Conservation (phyloP, 2,113 vertebrate species). For the Sciurus niger region DNA sequence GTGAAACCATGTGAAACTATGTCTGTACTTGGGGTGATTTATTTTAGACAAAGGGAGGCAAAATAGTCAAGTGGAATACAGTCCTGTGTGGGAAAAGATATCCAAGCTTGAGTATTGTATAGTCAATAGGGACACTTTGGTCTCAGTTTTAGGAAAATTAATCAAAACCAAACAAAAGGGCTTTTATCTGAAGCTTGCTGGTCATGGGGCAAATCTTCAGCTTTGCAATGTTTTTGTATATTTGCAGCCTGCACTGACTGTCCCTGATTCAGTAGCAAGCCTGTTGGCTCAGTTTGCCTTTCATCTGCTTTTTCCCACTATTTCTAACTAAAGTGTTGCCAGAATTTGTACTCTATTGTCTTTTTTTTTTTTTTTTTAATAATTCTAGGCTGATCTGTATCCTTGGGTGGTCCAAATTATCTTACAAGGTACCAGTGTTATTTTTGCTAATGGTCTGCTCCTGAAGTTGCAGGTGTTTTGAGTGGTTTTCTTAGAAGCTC, state of each 20-base stretch:
- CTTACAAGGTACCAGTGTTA: neutral
- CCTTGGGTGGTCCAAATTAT: constrained; percentile 55
- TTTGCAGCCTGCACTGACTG: neutral
- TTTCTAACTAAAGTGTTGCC: constrained; percentile 33
- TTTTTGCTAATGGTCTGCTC: neutral
- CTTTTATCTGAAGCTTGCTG: neutral
- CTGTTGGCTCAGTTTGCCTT: neutral
- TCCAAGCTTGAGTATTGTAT: neutral
- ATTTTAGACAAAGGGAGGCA: neutral
- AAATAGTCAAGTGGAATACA: neutral
- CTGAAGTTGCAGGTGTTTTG: neutral
- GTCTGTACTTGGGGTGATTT: neutral
- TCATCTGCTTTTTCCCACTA: neutral
- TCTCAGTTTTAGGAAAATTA: neutral
- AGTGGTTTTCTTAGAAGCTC: neutral
- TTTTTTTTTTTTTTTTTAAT: neutral
- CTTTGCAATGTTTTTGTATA: neutral
- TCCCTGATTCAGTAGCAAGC: neutral
- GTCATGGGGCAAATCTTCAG: fast-evolving
- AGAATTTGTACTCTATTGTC: neutral
- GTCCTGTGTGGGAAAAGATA: neutral
- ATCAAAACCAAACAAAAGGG: neutral
- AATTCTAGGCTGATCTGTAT: neutral
- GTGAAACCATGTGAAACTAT: neutral
- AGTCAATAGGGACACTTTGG: neutral